phyloP scores from a whole-genome alignment of 2,797 vertebrate species.

The Anguilla megastoma region DNA sequence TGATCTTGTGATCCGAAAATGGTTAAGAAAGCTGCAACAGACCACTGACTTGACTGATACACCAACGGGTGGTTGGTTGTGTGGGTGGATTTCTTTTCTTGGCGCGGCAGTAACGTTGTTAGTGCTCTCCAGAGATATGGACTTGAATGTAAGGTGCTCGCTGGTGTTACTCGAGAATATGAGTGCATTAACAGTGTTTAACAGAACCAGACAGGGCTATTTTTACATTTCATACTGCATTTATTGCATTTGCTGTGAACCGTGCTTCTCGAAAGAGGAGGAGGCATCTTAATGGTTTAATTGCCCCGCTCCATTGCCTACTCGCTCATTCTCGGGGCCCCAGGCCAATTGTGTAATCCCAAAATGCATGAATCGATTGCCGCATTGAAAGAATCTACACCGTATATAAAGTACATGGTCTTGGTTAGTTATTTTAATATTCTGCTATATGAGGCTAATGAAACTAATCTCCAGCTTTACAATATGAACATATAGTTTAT shows the following conservation, averaged over 20 bases:
- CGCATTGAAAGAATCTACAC: neutral
- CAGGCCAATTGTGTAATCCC: neutral
- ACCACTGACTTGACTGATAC: neutral
- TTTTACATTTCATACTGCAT: neutral
- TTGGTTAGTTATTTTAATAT: neutral
- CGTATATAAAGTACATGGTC: neutral
- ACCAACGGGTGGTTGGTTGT: neutral
- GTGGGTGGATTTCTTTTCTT: neutral
- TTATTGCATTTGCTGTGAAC: slow-evolving; percentile 7
- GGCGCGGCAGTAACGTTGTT: neutral
- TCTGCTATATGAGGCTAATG: too few relatives aligned
- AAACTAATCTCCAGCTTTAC: too few relatives aligned
- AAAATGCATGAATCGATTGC: neutral
- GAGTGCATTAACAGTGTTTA: neutral
- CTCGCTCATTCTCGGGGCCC: neutral
- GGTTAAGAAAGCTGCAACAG: too few relatives aligned
- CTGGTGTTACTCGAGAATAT: neutral
- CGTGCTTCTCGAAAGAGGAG: neutral
- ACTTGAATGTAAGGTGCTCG: neutral
- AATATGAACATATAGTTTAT: too few relatives aligned
- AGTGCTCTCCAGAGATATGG: neutral
- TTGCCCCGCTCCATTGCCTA: neutral
- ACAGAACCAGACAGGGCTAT: neutral
- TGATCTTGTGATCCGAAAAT: too few relatives aligned
- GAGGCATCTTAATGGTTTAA: neutral